phyloP scores from a whole-genome alignment of 2,113 vertebrate genomes.

The Piprites chloris region DNA sequence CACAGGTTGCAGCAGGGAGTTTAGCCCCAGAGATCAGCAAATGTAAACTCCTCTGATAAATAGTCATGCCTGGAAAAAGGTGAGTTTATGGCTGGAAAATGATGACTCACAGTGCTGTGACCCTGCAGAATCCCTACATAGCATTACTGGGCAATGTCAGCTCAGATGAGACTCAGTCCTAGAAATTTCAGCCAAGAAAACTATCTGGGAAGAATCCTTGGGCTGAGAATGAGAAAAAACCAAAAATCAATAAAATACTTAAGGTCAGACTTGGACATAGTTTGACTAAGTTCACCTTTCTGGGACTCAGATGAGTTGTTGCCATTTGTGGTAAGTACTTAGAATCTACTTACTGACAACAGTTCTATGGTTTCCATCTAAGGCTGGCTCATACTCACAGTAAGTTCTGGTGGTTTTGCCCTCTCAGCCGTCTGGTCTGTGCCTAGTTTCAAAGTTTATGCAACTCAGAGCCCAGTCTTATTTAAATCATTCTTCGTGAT shows the following conservation, averaged over 20 bases:
- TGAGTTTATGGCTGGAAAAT: background rate
- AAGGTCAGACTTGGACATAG: background rate
- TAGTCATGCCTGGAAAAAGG: background rate
- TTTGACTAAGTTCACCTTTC: background rate
- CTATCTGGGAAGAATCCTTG: background rate
- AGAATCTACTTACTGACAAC: background rate
- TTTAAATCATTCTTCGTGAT: background rate
- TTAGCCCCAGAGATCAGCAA: background rate
- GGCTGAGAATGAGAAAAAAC: background rate
- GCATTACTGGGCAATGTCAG: background rate
- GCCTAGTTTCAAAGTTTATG: background rate
- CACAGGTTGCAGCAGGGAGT: background rate
- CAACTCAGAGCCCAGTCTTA: background rate
- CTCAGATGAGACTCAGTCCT: background rate
- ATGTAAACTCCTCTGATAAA: background rate
- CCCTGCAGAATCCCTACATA: background rate
- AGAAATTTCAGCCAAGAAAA: background rate
- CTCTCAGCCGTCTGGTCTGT: background rate
- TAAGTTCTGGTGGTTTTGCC: background rate
- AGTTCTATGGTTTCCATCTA: background rate
- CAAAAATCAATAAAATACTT: background rate
- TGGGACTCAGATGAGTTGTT: background rate
- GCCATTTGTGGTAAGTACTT: background rate
- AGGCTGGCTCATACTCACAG: background rate
- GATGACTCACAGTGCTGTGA: background rate